A percentile compares a stretch with the other conserved stretches of the same genome.
Conservation (phyloP, 2,113 vertebrate genomes). For the Pseudorasbora parva region DNA sequence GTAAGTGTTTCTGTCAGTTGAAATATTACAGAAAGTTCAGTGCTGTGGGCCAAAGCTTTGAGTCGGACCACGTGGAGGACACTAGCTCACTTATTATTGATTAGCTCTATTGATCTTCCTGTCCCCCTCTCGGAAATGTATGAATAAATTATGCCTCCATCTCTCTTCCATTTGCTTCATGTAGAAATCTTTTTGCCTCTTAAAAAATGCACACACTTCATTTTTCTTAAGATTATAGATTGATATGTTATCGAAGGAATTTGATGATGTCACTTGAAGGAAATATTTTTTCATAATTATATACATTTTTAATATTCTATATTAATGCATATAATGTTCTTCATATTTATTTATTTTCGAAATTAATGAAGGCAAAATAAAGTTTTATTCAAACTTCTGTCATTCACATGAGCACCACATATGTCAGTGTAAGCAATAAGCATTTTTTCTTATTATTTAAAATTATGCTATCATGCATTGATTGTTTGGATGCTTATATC, state of each 20-base stretch:
- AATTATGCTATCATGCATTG: neutral
- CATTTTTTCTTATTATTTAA: neutral
- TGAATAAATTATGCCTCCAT: constrained; percentile 47
- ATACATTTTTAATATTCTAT: neutral
- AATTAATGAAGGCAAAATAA: neutral
- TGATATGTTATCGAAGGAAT: neutral
- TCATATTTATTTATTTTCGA: neutral
- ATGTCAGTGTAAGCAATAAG: neutral
- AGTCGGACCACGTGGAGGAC: constrained; percentile 3
- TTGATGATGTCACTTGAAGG: neutral
- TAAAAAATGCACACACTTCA: constrained; percentile 2
- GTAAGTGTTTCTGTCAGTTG: constrained; percentile 28
- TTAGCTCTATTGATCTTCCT: constrained; percentile 53
- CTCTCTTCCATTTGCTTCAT: constrained; percentile 19
- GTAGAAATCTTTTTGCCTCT: constrained; percentile 15
- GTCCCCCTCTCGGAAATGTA: constrained; percentile 43
- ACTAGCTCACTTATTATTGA: constrained; percentile 52
- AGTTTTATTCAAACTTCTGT: neutral
- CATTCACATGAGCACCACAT: neutral
- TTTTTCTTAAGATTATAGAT: neutral
- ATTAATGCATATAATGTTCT: neutral
- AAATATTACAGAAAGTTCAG: constrained; percentile 25
- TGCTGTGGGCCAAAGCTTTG: neutral
- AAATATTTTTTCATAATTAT: too few species aligned
- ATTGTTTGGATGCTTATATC: neutral